Conservation (phyloP, 2,797 vertebrate species). For the Hyperoplus lanceolatus region DNA sequence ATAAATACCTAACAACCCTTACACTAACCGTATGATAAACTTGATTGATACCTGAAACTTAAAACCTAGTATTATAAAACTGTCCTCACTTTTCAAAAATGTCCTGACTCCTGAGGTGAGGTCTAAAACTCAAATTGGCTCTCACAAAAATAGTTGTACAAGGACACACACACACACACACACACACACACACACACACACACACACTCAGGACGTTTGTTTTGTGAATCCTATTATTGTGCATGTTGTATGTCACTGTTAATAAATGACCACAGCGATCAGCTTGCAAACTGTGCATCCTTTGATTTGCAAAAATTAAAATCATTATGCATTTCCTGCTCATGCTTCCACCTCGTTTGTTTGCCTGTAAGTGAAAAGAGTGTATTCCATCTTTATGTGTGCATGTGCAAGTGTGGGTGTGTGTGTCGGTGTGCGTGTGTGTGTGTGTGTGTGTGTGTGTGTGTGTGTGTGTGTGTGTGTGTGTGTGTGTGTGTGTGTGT, state of each 20-base stretch:
- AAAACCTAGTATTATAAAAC: no score
- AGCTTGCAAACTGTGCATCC: slow-evolving; percentile 21
- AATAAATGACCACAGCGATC: slow-evolving; percentile 33
- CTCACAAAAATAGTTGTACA: no score
- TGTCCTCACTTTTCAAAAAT: no score
- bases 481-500: not conserved
- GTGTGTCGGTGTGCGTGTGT: rapidly evolving
- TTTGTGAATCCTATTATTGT: slow-evolving; percentile 52
- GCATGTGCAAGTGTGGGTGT: not conserved
- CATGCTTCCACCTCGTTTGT: not conserved
- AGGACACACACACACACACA: no score
- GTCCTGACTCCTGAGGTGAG: no score
- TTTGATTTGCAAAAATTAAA: slow-evolving; percentile 47
- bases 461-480: not conserved
- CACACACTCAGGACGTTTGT: slow-evolving; percentile 37
- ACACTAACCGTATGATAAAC: no score
- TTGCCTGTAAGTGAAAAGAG: not conserved
- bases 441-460: rapidly evolving
- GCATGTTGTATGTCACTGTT: slow-evolving; percentile 55
- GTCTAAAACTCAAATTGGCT: no score
- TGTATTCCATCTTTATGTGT: not conserved
- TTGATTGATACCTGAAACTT: no score
- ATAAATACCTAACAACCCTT: no score
- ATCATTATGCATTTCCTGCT: slow-evolving; percentile 5
- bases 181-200: slow-evolving; percentile 24